Evolutionary conservation across 2,888 invertebrate genomes (phyloP).

Genomic region (Glomeris marginata): DNA sequence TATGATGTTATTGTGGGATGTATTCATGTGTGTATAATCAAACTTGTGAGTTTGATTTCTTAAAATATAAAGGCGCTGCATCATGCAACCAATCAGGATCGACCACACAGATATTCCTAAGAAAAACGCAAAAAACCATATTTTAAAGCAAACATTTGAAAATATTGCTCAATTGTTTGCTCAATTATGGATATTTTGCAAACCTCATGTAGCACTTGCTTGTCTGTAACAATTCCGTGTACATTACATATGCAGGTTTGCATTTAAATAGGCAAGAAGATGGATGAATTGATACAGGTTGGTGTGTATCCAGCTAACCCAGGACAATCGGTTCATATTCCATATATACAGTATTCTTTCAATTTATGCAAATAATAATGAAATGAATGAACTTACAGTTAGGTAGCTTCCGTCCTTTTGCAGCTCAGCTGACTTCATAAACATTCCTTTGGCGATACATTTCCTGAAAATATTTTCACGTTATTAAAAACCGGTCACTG

Average conservation of each 20-base stretch:
- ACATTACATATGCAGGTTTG: slow-evolving; percentile 58
- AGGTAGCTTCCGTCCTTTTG: slow-evolving; percentile 54
- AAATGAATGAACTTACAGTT: slow-evolving; percentile 37
- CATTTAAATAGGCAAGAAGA: slow-evolving; percentile 56
- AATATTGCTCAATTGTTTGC: background rate
- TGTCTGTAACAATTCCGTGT: slow-evolving; percentile 76
- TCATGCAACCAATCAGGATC: slow-evolving; percentile 65
- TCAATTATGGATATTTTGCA: slow-evolving; percentile 2
- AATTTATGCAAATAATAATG: slow-evolving; percentile 1
- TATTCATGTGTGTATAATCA: too few species aligned
- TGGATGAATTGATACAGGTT: slow-evolving; percentile 68
- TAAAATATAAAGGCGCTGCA: slow-evolving; percentile 31
- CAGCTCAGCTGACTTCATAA: slow-evolving; percentile 71
- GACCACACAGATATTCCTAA: slow-evolving; percentile 50
- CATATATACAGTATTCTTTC: background rate
- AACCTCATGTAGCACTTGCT: slow-evolving; percentile 58
- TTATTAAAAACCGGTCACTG: background rate
- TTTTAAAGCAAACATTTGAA: slow-evolving; percentile 12
- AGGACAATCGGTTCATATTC: slow-evolving; percentile 16
- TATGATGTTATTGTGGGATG: too few species aligned
- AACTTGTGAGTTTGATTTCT: slow-evolving; percentile 15
- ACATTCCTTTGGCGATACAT: slow-evolving; percentile 64
- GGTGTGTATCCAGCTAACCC: slow-evolving; percentile 42
- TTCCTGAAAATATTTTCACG: slow-evolving; percentile 43
- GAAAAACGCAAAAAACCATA: slow-evolving; percentile 10